Conservation (phyloP, 1,140 invertebrate genomes). For the Camponotus floridanus region DNA sequence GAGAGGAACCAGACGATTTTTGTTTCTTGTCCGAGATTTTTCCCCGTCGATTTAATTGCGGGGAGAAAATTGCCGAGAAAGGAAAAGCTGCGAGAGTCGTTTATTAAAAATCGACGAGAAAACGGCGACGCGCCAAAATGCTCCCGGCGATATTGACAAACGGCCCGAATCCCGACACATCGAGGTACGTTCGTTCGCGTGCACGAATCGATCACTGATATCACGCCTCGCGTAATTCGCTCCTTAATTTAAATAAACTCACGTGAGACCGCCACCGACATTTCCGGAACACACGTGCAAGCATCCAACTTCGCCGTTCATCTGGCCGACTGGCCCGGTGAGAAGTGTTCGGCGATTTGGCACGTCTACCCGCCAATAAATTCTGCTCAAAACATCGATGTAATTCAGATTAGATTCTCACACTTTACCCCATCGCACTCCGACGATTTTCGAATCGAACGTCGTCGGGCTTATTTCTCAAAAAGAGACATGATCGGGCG, state of each 20-base stretch:
- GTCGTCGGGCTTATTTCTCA: conserved; percentile 10
- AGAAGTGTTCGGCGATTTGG: conserved; percentile 46
- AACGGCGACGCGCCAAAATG: conserved; percentile 58
- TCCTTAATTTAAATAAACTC: conserved; percentile 38
- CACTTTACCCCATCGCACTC: not conserved
- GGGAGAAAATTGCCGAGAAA: conserved; percentile 59
- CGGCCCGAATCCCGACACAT: conserved; percentile 63
- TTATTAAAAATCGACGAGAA: conserved; percentile 71
- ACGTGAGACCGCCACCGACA: not conserved
- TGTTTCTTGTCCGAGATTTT: conserved; percentile 65
- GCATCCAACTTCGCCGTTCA: conserved; percentile 21
- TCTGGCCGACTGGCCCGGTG: not conserved
- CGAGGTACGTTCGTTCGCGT: conserved; percentile 21
- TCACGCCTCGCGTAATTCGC: not conserved
- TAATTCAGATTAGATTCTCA: conserved; percentile 50
- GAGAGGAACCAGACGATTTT: conserved; percentile 53
- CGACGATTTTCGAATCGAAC: conserved; percentile 18
- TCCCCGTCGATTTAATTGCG: conserved; percentile 71
- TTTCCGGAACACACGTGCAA: conserved; percentile 15
- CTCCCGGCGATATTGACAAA: conserved; percentile 65
- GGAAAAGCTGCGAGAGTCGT: conserved; percentile 47
- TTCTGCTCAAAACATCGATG: conserved; percentile 42
- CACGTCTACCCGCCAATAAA: conserved; percentile 29
- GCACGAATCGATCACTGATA: conserved; percentile 11
- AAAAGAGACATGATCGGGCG: not conserved